Evolutionary conservation across 2,113 vertebrate species (phyloP).

Genomic region (Oncorhynchus keta): DNA sequence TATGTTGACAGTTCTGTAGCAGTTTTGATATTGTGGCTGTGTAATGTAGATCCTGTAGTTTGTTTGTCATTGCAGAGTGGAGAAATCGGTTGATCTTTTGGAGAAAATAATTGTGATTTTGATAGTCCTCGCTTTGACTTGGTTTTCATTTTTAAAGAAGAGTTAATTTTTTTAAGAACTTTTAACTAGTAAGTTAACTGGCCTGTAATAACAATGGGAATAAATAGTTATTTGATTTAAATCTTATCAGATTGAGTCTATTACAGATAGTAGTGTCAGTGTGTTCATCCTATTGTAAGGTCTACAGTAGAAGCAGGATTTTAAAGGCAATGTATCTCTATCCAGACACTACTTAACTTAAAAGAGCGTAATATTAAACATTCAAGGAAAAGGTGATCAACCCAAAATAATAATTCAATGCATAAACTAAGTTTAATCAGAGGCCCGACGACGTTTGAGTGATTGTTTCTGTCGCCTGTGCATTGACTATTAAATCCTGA

Average conservation of each 20-base stretch:
- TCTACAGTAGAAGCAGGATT: slow-evolving; percentile 3
- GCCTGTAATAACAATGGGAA: slow-evolving; percentile 36
- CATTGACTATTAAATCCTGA: slow-evolving; percentile 16
- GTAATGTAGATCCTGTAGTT: slow-evolving; percentile 67
- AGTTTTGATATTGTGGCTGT: slow-evolving; percentile 76
- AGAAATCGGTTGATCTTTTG: slow-evolving; percentile 65
- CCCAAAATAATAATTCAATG: slow-evolving; percentile 55
- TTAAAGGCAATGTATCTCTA: slow-evolving; percentile 18
- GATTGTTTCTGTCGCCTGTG: slow-evolving; percentile 23
- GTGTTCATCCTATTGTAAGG: neutral
- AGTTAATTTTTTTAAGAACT: slow-evolving; percentile 4
- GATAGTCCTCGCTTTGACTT: slow-evolving; percentile 71
- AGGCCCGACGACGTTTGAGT: slow-evolving; percentile 14
- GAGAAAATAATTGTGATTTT: slow-evolving; percentile 63
- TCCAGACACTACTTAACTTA: slow-evolving; percentile 23
- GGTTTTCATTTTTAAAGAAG: slow-evolving; percentile 63
- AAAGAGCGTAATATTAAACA: slow-evolving; percentile 58
- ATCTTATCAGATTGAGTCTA: slow-evolving; percentile 5
- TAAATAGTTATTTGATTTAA: slow-evolving; percentile 29
- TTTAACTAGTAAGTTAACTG: slow-evolving; percentile 29
- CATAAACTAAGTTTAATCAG: neutral
- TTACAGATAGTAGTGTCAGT: neutral
- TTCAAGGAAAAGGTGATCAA: slow-evolving; percentile 26
- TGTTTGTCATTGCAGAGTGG: slow-evolving; percentile 77
- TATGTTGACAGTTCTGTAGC: slow-evolving; percentile 72